Evolutionary conservation across 2,888 invertebrate species (phyloP), one percentile per base, ranked within the genome.

Genomic region (Prionchulus punctatus): DNA sequence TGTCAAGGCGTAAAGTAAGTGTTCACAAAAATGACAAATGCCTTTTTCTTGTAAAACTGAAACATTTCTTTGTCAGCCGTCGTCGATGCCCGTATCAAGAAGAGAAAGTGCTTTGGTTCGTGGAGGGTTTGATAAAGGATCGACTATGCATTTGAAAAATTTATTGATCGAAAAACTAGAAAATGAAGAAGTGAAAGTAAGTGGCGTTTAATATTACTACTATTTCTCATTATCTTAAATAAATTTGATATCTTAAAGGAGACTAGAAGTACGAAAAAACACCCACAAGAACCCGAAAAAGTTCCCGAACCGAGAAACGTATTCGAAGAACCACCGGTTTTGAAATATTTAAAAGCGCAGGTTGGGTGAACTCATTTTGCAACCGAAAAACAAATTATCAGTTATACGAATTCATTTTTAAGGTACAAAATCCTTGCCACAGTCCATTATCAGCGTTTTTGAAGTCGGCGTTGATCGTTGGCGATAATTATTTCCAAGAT

Each of bases 391-490:
- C 36, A 12, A 7, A 18, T 36, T 12, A 36, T 7, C 18, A 36
- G 7, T 36, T 12, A 7, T 36, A 12, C 12, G 7, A 36, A 36
- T 36, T 36, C 53, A 15, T 18, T 30, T 62, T 64, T 43, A 71
- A 84, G 83, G 86, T 90, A 1, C 83, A 88, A 62, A 85, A 85
- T 56, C 81, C 87, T 1, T 91, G 91, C 66, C 94, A 96, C 71
- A 82, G 85, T 25, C 86, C 90, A 0, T 75, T 94, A 50, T 85
- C 88, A 0, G 81, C 84, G 0, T 74, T 92, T 55, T 79, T 90
- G 7, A 94, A 94, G 75, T 86, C 89, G 0, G 88, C 89, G 0
- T 85, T 86, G 0, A 83, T 90, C 2, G 79, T 96, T 71, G 78
- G 86, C 64, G 64, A 63, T 54, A 64, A 65, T 4, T 67, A 68